Evolutionary conservation across 2,797 vertebrate genomes (phyloP), one percentile per base, ranked within the genome.

Genomic region (Sebastes dallii): DNA sequence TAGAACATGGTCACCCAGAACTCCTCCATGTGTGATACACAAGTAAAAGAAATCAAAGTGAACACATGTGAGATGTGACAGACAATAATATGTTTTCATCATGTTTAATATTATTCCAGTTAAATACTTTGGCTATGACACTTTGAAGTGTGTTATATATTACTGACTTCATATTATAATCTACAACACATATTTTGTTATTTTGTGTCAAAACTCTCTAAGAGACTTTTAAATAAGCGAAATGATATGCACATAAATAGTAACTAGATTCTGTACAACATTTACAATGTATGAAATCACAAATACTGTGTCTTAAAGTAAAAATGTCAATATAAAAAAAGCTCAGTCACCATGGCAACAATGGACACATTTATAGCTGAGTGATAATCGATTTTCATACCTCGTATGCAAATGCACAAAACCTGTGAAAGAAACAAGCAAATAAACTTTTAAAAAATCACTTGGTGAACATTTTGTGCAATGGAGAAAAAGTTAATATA

Each of bases 261-360:
- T 80, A 91, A 93, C 91, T 92, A 84, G 81, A 94, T 78, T 88
- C 85, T 97, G 95, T 96, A 95, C 94, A 96, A 92, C 87, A 94
- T 92, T 92, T 94, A 94, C 92, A 93, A 79, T 66, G 75, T 87
- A 66, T 89, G 83, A 86, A 90, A 86, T 83, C 42, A 80, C 77
- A 82, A 76, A 82, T 82, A 78, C 72, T 58, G 72, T 72, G 58
- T 82, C 68, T 18, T 66, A 82, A 86, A 84, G 62, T 78, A 71
- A 88, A 81, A 67, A 70, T 74, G 66, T 80, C 56, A 71, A 86
- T 61, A 77, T 6, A 25, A 25, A 68, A 46, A 50, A 77, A 77
- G 69, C 73, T 69, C 73, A 88, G 55, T 78, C 52, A 83, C 73
- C 65, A 62, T 60, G 76, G 46, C 60, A 77, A 77, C 39, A 64